Percentiles rank a stretch among this genome's conserved stretches.
phyloP scores from a whole-genome alignment of 1,140 invertebrate species.

The Ceratina japonica region DNA sequence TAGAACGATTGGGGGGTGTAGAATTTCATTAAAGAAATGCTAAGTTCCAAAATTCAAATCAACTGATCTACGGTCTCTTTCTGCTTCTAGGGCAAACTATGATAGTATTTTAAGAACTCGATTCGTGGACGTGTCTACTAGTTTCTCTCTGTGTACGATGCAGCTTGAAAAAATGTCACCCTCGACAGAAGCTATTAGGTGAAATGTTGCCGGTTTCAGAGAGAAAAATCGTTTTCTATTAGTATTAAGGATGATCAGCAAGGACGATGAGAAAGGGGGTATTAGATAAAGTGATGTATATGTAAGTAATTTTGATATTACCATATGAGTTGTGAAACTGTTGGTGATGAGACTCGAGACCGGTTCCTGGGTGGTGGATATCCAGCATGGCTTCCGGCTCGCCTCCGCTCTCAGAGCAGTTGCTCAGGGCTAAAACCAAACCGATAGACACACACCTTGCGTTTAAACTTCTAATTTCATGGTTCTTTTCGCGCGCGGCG shows the following conservation, averaged over 20 bases:
- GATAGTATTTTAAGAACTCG: neutral
- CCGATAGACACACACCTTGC: constrained; percentile 80
- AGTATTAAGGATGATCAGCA: too few relatives aligned
- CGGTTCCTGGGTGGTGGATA: constrained; percentile 77
- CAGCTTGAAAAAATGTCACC: too few relatives aligned
- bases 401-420: constrained; percentile 79
- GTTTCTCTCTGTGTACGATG: neutral
- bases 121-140: too few relatives aligned
- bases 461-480: constrained; percentile 74
- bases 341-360: constrained; percentile 78
- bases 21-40: neutral
- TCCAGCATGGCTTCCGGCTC: constrained; percentile 78
- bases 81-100: neutral
- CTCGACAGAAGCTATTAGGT: too few relatives aligned
- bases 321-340: constrained; percentile 81
- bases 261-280: too few relatives aligned
- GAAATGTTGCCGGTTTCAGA: too few relatives aligned
- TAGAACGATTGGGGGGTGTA: neutral
- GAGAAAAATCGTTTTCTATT: too few relatives aligned
- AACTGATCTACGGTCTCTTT: neutral
- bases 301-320: constrained; percentile 72
- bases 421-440: constrained; percentile 81
- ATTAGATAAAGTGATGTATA: constrained; percentile 66
- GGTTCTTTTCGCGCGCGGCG: constrained; percentile 48
- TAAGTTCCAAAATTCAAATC: neutral